Evolutionary conservation across 2,113 vertebrate species (phyloP), one percentile per base, ranked within the genome.

Genomic region (Elgaria multicarinata): DNA sequence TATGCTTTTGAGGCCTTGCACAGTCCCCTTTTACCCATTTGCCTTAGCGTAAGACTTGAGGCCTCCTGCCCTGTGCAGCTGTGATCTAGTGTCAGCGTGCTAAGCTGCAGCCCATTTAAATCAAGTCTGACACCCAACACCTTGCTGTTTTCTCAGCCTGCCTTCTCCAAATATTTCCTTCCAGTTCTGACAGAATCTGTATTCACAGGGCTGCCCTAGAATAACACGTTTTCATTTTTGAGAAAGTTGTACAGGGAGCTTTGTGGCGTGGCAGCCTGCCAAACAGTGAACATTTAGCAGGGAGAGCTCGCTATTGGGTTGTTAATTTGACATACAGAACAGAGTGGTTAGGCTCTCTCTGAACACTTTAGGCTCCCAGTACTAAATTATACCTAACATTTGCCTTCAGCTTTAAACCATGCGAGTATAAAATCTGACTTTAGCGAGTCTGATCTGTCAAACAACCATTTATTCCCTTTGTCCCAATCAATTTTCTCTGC

Each of bases 181-280:
- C 85, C 87, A 95, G 92, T 82, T 92, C 89, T 95, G 92, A 97
- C 96, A 97, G 96, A 96, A 96, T 93, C 8, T 90, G 93, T 39
- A 92, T 95, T 96, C 94, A 95, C 89, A 90, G 91, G 91, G 88
- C 92, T 95, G 91, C 88, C 92, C 84, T 90, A 90, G 94, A 96
- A 95, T 96, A 96, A 96, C 96, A 96, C 94, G 93, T 96, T 97
- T 96, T 94, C 96, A 96, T 96, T 96, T 95, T 90, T 92, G 92
- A 95, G 93, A 92, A 0, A 28, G 93, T 95, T 95, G 95, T 93
- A 91, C 84, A 62, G 90, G 91, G 96, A 96, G 92, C 39, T 86
- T 87, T 97, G 97, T 93, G 97, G 97, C 91, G 46, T 97, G 97
- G 97, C 97, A 95, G 78, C 26, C 67, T 85, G 97, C 97, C 97